phyloP scores from a whole-genome alignment of 2,113 vertebrate species.

The Recurvirostra avosetta region DNA sequence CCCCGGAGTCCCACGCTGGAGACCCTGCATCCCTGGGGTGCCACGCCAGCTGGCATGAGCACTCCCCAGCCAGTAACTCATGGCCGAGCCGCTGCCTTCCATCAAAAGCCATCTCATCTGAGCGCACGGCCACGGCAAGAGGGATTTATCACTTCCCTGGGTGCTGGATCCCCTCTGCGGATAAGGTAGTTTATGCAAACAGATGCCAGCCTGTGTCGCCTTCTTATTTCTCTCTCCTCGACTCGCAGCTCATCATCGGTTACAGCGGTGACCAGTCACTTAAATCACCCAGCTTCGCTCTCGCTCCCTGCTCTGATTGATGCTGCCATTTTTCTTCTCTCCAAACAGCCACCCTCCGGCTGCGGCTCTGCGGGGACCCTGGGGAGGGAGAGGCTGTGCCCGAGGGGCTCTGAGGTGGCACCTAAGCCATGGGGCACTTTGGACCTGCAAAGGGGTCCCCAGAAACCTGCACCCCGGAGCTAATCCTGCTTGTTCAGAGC shows the following conservation, averaged over 20 bases:
- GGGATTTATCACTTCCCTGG: slow-evolving; percentile 31
- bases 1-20: neutral
- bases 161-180: neutral
- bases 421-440: fast-evolving
- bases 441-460: neutral
- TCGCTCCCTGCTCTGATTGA: neutral
- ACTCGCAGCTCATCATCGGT: slow-evolving; percentile 29
- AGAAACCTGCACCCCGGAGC: neutral
- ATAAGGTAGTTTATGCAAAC: neutral
- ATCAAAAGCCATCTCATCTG: neutral
- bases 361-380: neutral
- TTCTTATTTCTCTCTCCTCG: slow-evolving; percentile 6
- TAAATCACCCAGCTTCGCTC: slow-evolving; percentile 30
- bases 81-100: fast-evolving
- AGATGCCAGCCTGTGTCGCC: neutral
- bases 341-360: neutral
- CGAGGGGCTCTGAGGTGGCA: neutral
- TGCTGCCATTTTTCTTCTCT: neutral
- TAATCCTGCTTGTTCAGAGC: neutral
- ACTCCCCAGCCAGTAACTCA: neutral
- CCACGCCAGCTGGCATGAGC: neutral
- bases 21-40: neutral
- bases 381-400: neutral
- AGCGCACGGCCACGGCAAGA: neutral
- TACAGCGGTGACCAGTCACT: neutral